Base-by-base conservation (phyloP, 1,140 invertebrate genomes). In the Drosophila carrolli region DNA sequence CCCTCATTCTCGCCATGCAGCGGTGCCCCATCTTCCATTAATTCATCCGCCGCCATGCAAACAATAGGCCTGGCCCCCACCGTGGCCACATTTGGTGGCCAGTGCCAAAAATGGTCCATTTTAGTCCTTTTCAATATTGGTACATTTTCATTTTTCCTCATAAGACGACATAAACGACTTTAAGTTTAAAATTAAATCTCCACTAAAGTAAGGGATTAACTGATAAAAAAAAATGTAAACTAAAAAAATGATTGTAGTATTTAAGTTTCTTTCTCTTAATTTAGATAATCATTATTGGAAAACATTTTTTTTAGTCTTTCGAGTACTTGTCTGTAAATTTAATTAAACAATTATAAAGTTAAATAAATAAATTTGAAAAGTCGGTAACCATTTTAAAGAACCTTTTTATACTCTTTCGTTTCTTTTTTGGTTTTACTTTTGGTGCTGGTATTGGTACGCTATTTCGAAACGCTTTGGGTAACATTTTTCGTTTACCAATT, bases 21-120 rank as follows among this genome's bases (percentile, higher is more conserved):
- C 47, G 13, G 37, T 27, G 35, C 35, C 38, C 38, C 66, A 43
- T 73, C 67, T 81, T 80, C 70, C 84, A 84, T 89, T 89, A 89
- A 89, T 89, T 89, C 66, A 84, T 80, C 51, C 57, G 80, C 73
- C 74, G 56, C 58, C 65, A 65, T 59, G 78, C 70, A 75, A 89
- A 89, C 84, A 89, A 89, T 83, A 89, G 84, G 66, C 76, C 63
- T 23, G 40, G 43, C 38, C 50, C 13, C 58, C 63, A 67, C 46
- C 4, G n/a, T 46, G 41, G 32, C 38, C 47, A 53, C 47, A 65
- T 27, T 47, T 11, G 14, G 35, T 1, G 59, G 35, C 43, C 40
- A 2, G 14, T 63, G 63, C 46, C 37, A 35, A 51, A 65, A 37
- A 16, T 13, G 58, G 2, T 47, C 23, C 32, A 11, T 58, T 43